phyloP scores from a whole-genome alignment of 2,888 invertebrate genomes.

The Drosophila picticornis region DNA sequence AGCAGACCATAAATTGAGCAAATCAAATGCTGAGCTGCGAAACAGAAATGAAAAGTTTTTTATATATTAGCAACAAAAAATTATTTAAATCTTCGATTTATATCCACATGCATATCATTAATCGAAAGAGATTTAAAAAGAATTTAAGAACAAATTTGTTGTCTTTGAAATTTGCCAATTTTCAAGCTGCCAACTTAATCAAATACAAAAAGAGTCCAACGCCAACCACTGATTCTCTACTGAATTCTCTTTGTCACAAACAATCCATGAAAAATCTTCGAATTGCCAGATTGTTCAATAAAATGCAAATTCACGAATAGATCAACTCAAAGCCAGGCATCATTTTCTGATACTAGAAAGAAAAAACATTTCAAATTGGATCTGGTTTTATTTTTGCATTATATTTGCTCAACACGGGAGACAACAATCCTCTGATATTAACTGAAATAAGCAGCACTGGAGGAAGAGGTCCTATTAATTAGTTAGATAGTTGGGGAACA shows the following conservation, averaged over 20 bases:
- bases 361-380: neutral
- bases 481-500: conserved; percentile 1
- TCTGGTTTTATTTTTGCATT: neutral
- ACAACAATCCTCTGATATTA: neutral
- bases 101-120: neutral
- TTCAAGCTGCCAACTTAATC: neutral
- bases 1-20: neutral
- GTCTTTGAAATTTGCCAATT: neutral
- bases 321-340: neutral
- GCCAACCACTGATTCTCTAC: neutral
- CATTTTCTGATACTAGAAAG: neutral
- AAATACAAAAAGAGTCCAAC: neutral
- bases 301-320: neutral
- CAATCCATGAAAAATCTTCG: neutral
- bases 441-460: neutral
- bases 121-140: neutral
- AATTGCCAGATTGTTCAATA: neutral
- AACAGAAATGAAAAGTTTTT: neutral
- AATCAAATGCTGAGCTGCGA: neutral
- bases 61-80: neutral
- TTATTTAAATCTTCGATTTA: neutral
- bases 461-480: neutral
- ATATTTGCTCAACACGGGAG: neutral
- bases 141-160: neutral
- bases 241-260: neutral